Evolutionary conservation across 2,888 invertebrate species (phyloP), one percentile per base, ranked within the genome.

Genomic region (Brachyopa scutellaris): DNA sequence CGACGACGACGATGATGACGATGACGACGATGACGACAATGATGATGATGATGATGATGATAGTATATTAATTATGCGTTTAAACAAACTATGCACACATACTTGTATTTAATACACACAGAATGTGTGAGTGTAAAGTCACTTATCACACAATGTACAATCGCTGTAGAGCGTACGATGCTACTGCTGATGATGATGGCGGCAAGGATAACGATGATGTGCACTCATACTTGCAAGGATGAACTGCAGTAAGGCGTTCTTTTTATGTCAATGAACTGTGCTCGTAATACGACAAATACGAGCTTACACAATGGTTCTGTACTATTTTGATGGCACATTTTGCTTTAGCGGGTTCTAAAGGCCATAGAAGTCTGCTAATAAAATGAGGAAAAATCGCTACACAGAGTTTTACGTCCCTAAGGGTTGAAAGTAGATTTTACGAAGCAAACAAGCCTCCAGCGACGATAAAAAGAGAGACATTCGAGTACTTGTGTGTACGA

Each of bases 41-140:
- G 59, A 29, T 17, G 70, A 59, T 40, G 62, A 47, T 51, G 77
- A 51, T 38, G 70, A 8, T 36, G 64, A 66, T 49, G 74, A 69
- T 74, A 69, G 74, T 69, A 36, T 67, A 74, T 74, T 74, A 79
- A 67, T 79, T 79, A 79, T 74, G 74, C 74, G 74, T 69, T 80
- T 51, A 80, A 72, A 62, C 40, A 61, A 66, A 66, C 33, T 53
- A 38, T 26, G 33, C 26, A 59, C 8, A 51, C 40, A 42, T 13
- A 26, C n/a, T 7, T 5, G 13, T 2, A 23, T 51, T 21, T 36
- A 29, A 1, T 36, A 36, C 23, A 33, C 51, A 49, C 8, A 6
- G 23, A 69, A 55, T 42, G 49, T 64, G 33, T 45, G 57, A 79
- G 61, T 79, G 61, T 49, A 33, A 67, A 66, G 61, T 13, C 61